phyloP scores from a whole-genome alignment of 2,888 invertebrate genomes.

The Cerceris ruficornis region DNA sequence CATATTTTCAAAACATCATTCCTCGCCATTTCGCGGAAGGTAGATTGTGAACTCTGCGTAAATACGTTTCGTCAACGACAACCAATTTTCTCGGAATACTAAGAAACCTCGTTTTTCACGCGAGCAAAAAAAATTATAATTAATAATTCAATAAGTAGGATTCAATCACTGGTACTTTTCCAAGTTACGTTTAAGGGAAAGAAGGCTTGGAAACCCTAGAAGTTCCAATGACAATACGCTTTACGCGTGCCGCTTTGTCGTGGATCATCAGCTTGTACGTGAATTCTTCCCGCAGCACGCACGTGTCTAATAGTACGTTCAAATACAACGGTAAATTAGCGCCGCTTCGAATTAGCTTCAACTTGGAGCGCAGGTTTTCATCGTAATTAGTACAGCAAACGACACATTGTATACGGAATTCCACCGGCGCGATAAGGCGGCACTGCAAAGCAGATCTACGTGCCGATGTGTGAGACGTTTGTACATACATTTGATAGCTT shows the following conservation, averaged over 20 bases:
- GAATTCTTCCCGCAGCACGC: slow-evolving; percentile 50
- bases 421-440: slow-evolving; percentile 27
- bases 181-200: neutral
- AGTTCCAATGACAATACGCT: slow-evolving; percentile 60
- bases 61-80: slow-evolving; percentile 21
- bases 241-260: slow-evolving; percentile 50
- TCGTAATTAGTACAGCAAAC: slow-evolving; percentile 43
- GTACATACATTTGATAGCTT: neutral
- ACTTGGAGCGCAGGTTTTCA: slow-evolving; percentile 25
- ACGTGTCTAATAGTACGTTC: slow-evolving; percentile 62
- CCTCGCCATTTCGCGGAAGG: slow-evolving; percentile 4
- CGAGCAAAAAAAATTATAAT: slow-evolving; percentile 38
- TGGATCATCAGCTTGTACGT: slow-evolving; percentile 26
- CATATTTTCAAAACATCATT: neutral
- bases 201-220: slow-evolving; percentile 47
- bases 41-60: slow-evolving; percentile 21
- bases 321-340: slow-evolving; percentile 64
- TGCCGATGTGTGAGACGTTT: neutral
- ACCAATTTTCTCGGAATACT: slow-evolving; percentile 28
- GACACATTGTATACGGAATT: slow-evolving; percentile 17
- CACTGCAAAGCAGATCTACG: slow-evolving; percentile 7
- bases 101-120: slow-evolving; percentile 18
- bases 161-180: slow-evolving; percentile 15
- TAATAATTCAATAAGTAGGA: slow-evolving; percentile 17
- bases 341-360: slow-evolving; percentile 47